Evolutionary conservation across 2,888 invertebrate genomes (phyloP).

Genomic region (Carterocephalus palaemon): DNA sequence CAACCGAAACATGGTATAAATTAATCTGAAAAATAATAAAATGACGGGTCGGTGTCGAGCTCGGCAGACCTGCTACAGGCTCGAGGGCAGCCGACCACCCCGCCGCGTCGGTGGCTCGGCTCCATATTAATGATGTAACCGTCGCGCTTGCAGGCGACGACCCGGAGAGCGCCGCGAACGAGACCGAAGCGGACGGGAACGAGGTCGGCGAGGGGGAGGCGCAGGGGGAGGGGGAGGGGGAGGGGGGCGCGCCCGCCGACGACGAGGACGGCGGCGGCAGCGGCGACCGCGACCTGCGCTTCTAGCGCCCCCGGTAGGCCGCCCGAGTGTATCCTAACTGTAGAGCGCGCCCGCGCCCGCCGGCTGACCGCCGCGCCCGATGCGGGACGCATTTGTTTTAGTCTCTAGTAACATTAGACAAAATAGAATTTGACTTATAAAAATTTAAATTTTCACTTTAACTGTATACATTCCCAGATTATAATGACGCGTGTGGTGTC

Average conservation of each 20-base stretch:
- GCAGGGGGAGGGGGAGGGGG: constrained; percentile 47
- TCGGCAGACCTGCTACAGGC: too few relatives aligned
- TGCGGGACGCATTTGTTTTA: too few relatives aligned
- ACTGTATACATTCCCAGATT: too few relatives aligned
- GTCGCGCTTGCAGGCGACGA: constrained; percentile 38
- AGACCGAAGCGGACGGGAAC: constrained; percentile 53
- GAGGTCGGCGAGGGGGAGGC: constrained; percentile 25
- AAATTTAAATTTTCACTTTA: too few relatives aligned
- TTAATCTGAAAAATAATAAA: too few relatives aligned
- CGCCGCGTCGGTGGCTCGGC: too few relatives aligned
- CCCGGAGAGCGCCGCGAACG: constrained; percentile 46
- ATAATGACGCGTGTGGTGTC: too few relatives aligned
- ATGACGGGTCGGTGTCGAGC: too few relatives aligned
- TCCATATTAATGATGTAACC: too few relatives aligned
- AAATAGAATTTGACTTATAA: too few relatives aligned
- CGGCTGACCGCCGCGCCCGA: not conserved
- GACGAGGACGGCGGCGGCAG: constrained; percentile 87
- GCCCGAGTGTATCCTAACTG: not conserved
- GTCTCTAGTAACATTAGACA: constrained; percentile 13
- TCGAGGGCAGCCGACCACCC: too few relatives aligned
- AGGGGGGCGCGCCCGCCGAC: constrained; percentile 81
- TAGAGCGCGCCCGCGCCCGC: not conserved
- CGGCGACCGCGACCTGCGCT: constrained; percentile 75
- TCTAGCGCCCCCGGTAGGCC: constrained; percentile 23
- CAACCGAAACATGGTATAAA: too few relatives aligned